Conservation (phyloP, 2,797 vertebrate genomes). For the Hybognathus amarus region DNA sequence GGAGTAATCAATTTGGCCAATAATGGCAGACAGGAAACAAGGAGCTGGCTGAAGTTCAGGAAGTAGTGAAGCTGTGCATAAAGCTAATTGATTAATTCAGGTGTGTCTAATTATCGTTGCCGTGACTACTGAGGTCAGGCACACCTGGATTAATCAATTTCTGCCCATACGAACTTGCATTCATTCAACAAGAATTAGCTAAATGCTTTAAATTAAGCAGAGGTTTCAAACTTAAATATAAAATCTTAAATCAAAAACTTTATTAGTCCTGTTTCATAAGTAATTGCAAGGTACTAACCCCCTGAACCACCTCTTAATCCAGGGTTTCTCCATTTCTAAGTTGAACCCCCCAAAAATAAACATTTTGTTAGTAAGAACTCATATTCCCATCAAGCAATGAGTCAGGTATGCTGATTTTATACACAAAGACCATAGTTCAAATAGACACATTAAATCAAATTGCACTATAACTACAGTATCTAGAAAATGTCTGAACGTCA, state of each 20-base stretch:
- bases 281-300: background rate
- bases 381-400: background rate
- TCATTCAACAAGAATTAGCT: no score
- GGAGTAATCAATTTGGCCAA: no score
- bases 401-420: background rate
- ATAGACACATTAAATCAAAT: conserved; percentile 1
- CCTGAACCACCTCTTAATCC: background rate
- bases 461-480: background rate
- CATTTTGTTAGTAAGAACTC: background rate
- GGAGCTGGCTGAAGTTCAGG: no score
- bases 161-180: no score
- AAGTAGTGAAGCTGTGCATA: no score
- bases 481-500: background rate
- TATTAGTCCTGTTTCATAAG: background rate
- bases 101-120: no score
- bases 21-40: no score
- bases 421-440: conserved; percentile 4
- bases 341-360: background rate
- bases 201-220: background rate
- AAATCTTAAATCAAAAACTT: no score
- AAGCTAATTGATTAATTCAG: no score
- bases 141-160: no score
- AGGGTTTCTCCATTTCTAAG: background rate
- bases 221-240: no score
- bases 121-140: no score